Percentiles rank a stretch among this genome's conserved stretches.
phyloP scores from a whole-genome alignment of 2,113 vertebrate genomes.

The Dromiciops gliroides region DNA sequence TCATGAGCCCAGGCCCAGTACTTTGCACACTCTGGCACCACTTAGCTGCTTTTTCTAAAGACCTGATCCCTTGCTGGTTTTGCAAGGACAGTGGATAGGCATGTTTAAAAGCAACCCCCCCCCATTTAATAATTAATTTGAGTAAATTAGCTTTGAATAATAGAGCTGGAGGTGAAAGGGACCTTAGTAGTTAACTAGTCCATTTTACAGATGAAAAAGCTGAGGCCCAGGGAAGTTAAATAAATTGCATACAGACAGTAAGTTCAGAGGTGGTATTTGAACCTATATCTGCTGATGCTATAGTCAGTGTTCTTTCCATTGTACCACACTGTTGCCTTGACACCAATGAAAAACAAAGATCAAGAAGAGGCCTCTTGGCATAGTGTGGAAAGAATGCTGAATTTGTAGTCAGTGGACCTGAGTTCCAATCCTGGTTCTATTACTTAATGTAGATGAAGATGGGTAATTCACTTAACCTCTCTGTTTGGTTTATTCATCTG shows the following conservation, averaged over 20 bases:
- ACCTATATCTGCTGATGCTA: background rate
- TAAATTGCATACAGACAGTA: background rate
- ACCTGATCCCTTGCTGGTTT: background rate
- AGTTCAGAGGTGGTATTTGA: background rate
- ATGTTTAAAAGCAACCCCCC: conserved; percentile 18
- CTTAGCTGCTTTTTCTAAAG: background rate
- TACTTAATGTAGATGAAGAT: background rate
- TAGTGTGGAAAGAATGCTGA: background rate
- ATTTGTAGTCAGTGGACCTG: background rate
- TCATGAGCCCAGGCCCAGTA: background rate
- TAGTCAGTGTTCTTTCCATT: background rate
- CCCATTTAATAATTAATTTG: conserved; percentile 16
- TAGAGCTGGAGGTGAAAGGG: background rate
- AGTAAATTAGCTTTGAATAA: conserved; percentile 26
- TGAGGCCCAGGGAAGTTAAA: background rate
- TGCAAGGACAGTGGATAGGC: background rate
- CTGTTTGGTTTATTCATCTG: background rate
- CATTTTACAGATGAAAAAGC: background rate
- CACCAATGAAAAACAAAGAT: background rate
- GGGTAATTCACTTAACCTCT: background rate
- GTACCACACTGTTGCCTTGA: background rate
- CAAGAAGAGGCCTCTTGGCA: background rate
- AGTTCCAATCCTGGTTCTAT: background rate
- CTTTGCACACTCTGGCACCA: background rate
- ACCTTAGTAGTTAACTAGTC: background rate